Evolutionary conservation across 2,113 vertebrate species (phyloP).

Genomic region (Bos javanicus): DNA sequence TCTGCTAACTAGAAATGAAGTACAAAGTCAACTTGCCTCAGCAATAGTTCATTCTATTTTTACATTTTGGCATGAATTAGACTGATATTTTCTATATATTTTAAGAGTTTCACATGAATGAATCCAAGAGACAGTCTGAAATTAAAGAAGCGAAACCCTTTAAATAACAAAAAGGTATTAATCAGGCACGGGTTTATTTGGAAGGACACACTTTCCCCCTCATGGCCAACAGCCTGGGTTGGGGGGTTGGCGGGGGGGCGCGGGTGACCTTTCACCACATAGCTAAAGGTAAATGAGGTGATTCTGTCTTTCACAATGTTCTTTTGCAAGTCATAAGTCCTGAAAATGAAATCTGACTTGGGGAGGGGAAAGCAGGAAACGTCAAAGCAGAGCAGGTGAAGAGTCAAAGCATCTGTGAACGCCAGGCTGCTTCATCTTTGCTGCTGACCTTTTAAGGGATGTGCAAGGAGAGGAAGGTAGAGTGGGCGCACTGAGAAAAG

Average conservation of each 20-base stretch:
- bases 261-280: not conserved
- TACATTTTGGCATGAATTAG: not conserved
- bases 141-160: not conserved
- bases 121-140: not conserved
- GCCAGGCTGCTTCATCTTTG: not conserved
- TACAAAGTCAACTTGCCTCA: not conserved
- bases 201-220: not conserved
- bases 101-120: not conserved
- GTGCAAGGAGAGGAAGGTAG: not conserved
- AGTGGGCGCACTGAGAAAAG: not conserved
- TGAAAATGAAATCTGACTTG: not conserved
- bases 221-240: rapidly evolving
- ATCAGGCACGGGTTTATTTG: not conserved
- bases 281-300: not conserved
- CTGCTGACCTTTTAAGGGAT: not conserved
- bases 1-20: not conserved
- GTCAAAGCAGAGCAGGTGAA: not conserved
- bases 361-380: not conserved
- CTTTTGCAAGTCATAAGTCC: not conserved
- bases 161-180: not conserved
- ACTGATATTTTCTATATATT: not conserved
- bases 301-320: not conserved
- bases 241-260: rapidly evolving
- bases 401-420: too few species aligned
- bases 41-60: not conserved